Conservation (phyloP, 2,113 vertebrate genomes). For the Ornithorhynchus anatinus region DNA sequence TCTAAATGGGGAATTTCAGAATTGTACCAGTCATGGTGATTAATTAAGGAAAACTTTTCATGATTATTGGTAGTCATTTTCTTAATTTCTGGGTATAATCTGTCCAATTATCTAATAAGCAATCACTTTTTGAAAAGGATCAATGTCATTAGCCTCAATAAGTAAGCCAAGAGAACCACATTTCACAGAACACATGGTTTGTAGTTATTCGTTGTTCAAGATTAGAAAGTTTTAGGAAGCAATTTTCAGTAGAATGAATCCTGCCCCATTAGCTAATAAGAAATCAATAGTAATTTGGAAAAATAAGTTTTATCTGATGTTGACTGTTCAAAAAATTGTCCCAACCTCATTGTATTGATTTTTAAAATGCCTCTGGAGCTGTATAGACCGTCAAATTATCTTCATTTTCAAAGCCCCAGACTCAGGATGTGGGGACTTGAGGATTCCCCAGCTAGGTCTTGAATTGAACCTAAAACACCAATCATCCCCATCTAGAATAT, state of each 20-base stretch:
- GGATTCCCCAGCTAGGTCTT: no score
- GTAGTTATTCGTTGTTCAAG: background rate
- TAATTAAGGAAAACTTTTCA: slow-evolving; percentile 60
- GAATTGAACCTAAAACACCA: no score
- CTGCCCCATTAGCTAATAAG: background rate
- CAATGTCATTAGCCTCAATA: slow-evolving; percentile 20
- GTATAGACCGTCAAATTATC: background rate
- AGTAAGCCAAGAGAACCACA: slow-evolving; percentile 12
- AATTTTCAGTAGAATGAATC: background rate
- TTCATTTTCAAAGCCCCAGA: no score
- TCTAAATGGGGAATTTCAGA: slow-evolving; percentile 56
- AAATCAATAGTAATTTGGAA: background rate
- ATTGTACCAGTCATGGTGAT: slow-evolving; percentile 51
- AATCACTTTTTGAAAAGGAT: no score
- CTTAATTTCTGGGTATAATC: slow-evolving; percentile 58
- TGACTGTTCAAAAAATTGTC: background rate
- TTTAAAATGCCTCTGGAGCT: background rate
- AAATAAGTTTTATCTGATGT: background rate
- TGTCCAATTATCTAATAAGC: no score
- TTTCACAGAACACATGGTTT: background rate
- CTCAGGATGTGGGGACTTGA: no score
- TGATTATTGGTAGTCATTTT: slow-evolving; percentile 62
- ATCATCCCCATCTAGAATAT: background rate
- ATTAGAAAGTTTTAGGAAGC: background rate
- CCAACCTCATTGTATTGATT: background rate